Conservation (phyloP, 2,888 invertebrate genomes). For the Norana najaformis region DNA sequence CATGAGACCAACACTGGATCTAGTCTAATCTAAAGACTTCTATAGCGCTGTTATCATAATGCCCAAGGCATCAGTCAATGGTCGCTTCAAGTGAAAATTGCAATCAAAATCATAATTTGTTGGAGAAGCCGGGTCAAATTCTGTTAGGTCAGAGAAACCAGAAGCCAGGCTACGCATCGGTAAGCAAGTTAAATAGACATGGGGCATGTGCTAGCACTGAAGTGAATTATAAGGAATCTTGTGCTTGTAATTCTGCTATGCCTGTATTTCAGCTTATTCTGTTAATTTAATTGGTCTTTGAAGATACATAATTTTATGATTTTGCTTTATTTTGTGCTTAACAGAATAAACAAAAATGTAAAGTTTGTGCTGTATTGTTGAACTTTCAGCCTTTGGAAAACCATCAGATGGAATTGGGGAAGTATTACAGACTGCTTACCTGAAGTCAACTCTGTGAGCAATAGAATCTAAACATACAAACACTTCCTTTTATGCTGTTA, state of each 20-base stretch:
- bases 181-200: no score
- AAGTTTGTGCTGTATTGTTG: not conserved
- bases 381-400: conserved; percentile 14
- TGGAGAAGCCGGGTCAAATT: no score
- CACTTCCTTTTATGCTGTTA: not conserved
- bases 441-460: conserved; percentile 17
- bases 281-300: not conserved
- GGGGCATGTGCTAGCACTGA: not conserved
- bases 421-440: conserved; percentile 21
- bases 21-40: no score
- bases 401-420: conserved; percentile 23
- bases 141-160: no score
- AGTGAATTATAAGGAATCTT: not conserved
- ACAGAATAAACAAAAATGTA: not conserved
- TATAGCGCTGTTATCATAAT: no score
- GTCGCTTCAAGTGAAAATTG: no score
- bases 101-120: no score
- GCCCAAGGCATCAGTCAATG: no score
- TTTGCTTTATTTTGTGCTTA: not conserved
- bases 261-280: not conserved
- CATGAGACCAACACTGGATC: not conserved
- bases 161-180: no score
- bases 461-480: not conserved
- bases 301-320: not conserved
- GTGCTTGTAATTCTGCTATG: not conserved